phyloP scores from a whole-genome alignment of 2,888 invertebrate species.

The Allophyes oxyacanthae region DNA sequence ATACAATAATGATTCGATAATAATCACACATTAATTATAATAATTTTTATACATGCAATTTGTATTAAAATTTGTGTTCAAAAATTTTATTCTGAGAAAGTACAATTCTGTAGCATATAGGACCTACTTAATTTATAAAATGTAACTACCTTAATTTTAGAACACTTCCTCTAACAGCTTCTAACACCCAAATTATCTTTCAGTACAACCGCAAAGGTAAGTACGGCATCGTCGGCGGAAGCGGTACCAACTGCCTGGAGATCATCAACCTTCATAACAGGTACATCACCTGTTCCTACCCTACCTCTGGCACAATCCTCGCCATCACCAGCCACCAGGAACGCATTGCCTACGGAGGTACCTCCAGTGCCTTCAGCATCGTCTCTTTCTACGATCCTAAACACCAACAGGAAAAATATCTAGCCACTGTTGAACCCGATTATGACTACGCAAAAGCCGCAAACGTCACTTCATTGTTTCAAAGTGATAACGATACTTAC shows the following conservation, averaged over 20 bases:
- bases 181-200: slow-evolving; percentile 14
- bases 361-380: slow-evolving; percentile 76
- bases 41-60: too few relatives aligned
- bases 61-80: too few relatives aligned
- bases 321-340: slow-evolving; percentile 78
- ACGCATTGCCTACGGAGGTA: slow-evolving; percentile 82
- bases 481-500: slow-evolving; percentile 25
- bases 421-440: slow-evolving; percentile 44
- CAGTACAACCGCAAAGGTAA: slow-evolving; percentile 86
- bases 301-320: slow-evolving; percentile 72
- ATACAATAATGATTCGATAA: too few relatives aligned
- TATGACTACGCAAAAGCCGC: slow-evolving; percentile 52
- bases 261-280: slow-evolving; percentile 84
- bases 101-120: too few relatives aligned
- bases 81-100: too few relatives aligned
- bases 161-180: too few relatives aligned
- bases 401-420: slow-evolving; percentile 72
- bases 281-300: slow-evolving; percentile 82
- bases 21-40: too few relatives aligned
- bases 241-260: slow-evolving; percentile 83
- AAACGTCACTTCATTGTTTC: slow-evolving; percentile 35
- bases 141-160: too few relatives aligned
- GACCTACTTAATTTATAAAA: too few relatives aligned
- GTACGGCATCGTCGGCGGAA: slow-evolving; percentile 83
- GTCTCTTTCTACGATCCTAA: slow-evolving; percentile 83